These are phyloP conservation scores for Diachasmimorpha longicaudata DNA, from an alignment of 1,140 invertebrate genomes.

Conservation along the genomic window DNA sequence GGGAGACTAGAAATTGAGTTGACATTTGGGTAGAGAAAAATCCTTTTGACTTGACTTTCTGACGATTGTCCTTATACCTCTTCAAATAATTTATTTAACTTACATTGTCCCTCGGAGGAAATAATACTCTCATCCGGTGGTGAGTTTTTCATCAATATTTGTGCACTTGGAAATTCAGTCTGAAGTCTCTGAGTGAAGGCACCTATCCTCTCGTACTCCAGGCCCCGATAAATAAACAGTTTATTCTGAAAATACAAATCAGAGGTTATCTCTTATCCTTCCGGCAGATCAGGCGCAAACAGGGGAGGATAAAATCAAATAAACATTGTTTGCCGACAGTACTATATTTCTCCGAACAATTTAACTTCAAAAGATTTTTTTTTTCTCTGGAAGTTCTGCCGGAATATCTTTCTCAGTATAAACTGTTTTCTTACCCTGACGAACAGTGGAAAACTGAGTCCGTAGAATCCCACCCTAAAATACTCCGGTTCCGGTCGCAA, in stretches of 20 bases:
- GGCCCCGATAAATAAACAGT: conserved; percentile 93
- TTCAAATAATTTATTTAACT: conserved; percentile 43
- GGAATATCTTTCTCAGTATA: no score
- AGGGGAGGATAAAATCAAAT: no score
- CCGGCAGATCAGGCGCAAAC: no score
- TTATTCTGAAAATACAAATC: conserved; percentile 76
- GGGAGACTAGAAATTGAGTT: no score
- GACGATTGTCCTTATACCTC: no score
- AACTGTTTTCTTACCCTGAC: conserved; percentile 74
- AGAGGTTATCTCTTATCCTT: background rate
- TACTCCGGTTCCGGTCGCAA: conserved; percentile 92
- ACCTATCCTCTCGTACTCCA: conserved; percentile 94
- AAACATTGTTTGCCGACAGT: no score
- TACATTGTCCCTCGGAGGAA: conserved; percentile 84
- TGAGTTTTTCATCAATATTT: conserved; percentile 89
- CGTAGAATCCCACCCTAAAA: conserved; percentile 96
- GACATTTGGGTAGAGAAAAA: no score
- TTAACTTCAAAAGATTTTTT: no score
- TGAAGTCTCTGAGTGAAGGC: conserved; percentile 93
- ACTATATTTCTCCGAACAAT: no score
- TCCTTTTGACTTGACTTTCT: background rate
- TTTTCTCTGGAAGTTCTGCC: no score
- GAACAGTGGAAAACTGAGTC: conserved; percentile 91
- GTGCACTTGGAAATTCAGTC: conserved; percentile 90
- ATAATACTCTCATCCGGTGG: conserved; percentile 87